phyloP scores from a whole-genome alignment of 2,113 vertebrate genomes.

The Lepidothrix coronata region DNA sequence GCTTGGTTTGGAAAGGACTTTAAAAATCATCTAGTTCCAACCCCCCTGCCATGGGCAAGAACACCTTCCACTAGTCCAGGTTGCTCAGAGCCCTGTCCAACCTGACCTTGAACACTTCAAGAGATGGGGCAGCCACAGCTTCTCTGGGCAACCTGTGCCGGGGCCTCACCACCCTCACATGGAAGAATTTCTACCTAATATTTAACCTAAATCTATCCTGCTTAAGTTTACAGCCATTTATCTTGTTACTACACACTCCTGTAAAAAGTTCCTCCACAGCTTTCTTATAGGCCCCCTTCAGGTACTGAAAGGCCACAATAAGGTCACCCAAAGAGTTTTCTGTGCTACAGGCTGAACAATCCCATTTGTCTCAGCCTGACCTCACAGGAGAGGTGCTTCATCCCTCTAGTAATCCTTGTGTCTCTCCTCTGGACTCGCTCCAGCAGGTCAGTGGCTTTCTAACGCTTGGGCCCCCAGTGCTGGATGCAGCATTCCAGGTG shows the following conservation, averaged over 20 bases:
- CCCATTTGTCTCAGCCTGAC: background rate
- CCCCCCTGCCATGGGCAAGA: background rate
- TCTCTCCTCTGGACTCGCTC: fast-evolving
- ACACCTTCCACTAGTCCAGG: too few relatives aligned
- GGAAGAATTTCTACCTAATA: background rate
- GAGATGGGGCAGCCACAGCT: background rate
- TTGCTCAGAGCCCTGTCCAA: background rate
- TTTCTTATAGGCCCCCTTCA: background rate
- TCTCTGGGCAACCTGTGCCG: background rate
- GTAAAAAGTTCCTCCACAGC: background rate
- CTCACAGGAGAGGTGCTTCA: background rate
- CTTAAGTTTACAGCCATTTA: background rate
- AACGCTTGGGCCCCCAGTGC: background rate
- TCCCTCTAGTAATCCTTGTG: too few relatives aligned
- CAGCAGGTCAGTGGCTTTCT: fast-evolving
- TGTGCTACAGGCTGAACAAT: background rate
- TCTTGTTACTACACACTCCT: background rate
- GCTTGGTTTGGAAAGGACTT: background rate
- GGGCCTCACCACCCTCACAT: background rate
- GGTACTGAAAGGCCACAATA: background rate
- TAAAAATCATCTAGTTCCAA: background rate
- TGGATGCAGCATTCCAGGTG: background rate
- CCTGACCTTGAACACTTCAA: background rate
- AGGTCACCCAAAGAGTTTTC: background rate
- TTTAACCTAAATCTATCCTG: background rate